Conservation (phyloP, 2,888 invertebrate species). For the Polyploca ridens region DNA sequence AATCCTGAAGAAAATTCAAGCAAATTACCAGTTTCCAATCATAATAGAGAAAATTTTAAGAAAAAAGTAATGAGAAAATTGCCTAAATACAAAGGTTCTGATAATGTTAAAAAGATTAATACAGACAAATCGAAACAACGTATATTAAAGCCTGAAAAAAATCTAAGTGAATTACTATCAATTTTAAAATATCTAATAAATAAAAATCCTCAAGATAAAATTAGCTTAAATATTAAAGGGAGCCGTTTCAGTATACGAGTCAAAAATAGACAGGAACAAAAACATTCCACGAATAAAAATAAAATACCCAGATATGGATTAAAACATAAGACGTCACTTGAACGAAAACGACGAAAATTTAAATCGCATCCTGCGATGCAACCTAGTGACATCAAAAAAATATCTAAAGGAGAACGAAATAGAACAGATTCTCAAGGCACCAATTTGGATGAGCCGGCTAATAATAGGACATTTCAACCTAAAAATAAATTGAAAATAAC, state of each 20-base stretch:
- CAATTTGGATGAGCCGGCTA: neutral
- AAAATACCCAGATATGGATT: neutral
- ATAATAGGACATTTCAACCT: neutral
- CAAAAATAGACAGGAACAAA: neutral
- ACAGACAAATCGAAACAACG: neutral
- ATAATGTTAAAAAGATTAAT: neutral
- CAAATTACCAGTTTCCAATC: too few relatives aligned
- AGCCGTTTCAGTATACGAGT: neutral
- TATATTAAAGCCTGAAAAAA: neutral
- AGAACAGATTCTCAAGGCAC: neutral
- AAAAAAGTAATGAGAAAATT: too few relatives aligned
- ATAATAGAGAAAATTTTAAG: too few relatives aligned
- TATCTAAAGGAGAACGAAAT: neutral
- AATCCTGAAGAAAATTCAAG: too few relatives aligned
- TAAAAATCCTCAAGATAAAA: neutral
- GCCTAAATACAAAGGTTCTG: neutral
- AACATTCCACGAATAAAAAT: neutral
- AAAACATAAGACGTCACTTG: neutral
- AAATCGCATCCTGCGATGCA: neutral
- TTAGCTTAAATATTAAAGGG: neutral
- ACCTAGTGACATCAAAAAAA: neutral
- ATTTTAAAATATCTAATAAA: neutral
- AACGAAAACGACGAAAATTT: neutral
- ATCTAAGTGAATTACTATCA: neutral
- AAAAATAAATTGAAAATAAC: neutral